A percentile compares a stretch with the other conserved stretches of the same genome.
phyloP scores from a whole-genome alignment of 2,797 vertebrate genomes.

The Falco berigora region DNA sequence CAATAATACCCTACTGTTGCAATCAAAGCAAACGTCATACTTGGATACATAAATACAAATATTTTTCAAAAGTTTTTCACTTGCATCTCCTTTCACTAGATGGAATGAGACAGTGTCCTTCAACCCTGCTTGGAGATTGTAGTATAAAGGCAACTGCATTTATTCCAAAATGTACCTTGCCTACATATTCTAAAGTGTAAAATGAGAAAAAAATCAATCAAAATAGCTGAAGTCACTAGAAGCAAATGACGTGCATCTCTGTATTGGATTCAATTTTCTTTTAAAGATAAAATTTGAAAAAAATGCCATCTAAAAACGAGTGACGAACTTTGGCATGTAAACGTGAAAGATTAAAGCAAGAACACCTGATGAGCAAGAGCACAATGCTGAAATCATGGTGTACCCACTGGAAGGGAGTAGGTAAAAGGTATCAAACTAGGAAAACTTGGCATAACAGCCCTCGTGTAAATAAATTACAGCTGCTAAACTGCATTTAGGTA shows the following conservation, averaged over 20 bases:
- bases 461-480: neutral
- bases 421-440: neutral
- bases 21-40: neutral
- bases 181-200: neutral
- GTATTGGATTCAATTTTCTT: neutral
- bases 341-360: neutral
- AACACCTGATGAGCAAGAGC: neutral
- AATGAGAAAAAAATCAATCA: neutral
- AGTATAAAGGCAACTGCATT: neutral
- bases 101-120: conserved; percentile 8
- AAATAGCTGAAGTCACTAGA: neutral
- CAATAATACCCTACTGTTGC: neutral
- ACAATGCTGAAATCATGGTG: neutral
- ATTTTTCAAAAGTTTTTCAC: neutral
- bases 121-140: neutral
- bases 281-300: neutral
- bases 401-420: neutral
- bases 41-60: neutral
- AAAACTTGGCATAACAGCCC: neutral
- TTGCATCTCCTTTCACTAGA: neutral
- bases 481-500: neutral
- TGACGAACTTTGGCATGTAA: neutral
- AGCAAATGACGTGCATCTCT: neutral
- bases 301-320: neutral
- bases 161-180: neutral